These are phyloP conservation scores for Thunnus thynnus DNA, from an alignment of 2,113 vertebrate genomes.

Conservation along the genomic window DNA sequence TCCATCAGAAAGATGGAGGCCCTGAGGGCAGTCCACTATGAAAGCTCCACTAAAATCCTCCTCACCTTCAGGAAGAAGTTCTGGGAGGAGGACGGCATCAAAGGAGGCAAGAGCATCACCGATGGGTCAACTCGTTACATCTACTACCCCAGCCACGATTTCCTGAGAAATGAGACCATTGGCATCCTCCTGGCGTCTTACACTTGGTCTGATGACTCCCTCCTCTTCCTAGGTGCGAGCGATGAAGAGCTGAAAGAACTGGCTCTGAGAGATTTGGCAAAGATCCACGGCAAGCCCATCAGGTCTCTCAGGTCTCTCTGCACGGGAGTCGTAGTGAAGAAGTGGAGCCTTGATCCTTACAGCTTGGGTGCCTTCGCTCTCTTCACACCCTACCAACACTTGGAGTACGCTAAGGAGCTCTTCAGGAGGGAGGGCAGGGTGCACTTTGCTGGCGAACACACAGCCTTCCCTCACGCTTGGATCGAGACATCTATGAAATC, in stretches of 20 bases:
- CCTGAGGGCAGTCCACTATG: slow-evolving; percentile 82
- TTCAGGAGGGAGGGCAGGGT: slow-evolving; percentile 76
- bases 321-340: slow-evolving; percentile 79
- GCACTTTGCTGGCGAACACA: slow-evolving; percentile 87
- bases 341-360: slow-evolving; percentile 82
- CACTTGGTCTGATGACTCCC: slow-evolving; percentile 79
- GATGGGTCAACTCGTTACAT: slow-evolving; percentile 83
- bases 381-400: slow-evolving; percentile 86
- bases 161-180: slow-evolving; percentile 36
- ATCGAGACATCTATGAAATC: slow-evolving; percentile 87
- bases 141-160: slow-evolving; percentile 87
- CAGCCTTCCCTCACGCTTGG: slow-evolving; percentile 84
- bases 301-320: slow-evolving; percentile 14
- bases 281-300: slow-evolving; percentile 73
- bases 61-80: slow-evolving; percentile 83
- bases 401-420: slow-evolving; percentile 69
- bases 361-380: slow-evolving; percentile 80
- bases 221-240: slow-evolving; percentile 74
- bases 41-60: slow-evolving; percentile 80
- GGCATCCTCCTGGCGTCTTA: slow-evolving; percentile 86
- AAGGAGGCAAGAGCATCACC: slow-evolving; percentile 70
- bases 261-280: slow-evolving; percentile 78
- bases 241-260: slow-evolving; percentile 67
- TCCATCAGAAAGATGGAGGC: slow-evolving; percentile 76
- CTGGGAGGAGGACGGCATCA: slow-evolving; percentile 79